Base-by-base conservation (phyloP, 2,888 invertebrate species). In the Leucoma salicis region DNA sequence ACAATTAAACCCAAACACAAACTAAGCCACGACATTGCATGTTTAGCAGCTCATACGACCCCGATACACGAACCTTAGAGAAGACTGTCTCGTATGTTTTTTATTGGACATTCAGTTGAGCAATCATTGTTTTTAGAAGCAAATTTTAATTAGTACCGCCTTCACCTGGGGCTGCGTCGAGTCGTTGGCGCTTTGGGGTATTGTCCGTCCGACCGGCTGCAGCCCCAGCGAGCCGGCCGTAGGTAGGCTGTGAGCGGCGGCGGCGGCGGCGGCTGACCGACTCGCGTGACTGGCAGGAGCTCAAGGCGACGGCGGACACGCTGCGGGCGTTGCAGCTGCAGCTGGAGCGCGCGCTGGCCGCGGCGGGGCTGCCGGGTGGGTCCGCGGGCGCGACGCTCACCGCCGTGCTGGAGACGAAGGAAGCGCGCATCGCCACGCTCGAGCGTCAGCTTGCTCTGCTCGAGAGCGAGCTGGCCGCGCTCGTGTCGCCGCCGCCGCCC, bases 401-500 rank as follows among this genome's bases (percentile, higher is more conserved):
- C 66, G 94, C 94, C 70, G 94, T 95, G 82, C 92, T 95, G 90
- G 95, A 94, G 91, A 95, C 94, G 68, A 94, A 96, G 93, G 96
- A 96, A 88, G 94, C 95, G 73, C 93, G 96, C 83, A 96, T 97
- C 83, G 93, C 94, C 76, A 95, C 95, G 57, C 92, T 97, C 87
- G 96, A 97, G 91, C 94, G 94, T 70, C 95, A 96, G 87, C 92
- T 96, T 66, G 91, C 92, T 66, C 90, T 95, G 78, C 92, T 96
- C 80, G 96, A 96, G 90, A 91, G 93, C 82, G 95, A 95, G 90
- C 89, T 96, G 82, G 83, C 82, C 70, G 77, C 80, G 78, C 78
- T 79, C 73, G 82, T 69, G 74, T 86, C 80, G 75, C 84, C 85
- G 85, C 85, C 80, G 82, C 83, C 89, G 76, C 78, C 83, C 71